Evolutionary conservation across 37 sponge, comb jelly and placozoan genomes (phyloP).

Genomic region (Dysidea cf. avara): DNA sequence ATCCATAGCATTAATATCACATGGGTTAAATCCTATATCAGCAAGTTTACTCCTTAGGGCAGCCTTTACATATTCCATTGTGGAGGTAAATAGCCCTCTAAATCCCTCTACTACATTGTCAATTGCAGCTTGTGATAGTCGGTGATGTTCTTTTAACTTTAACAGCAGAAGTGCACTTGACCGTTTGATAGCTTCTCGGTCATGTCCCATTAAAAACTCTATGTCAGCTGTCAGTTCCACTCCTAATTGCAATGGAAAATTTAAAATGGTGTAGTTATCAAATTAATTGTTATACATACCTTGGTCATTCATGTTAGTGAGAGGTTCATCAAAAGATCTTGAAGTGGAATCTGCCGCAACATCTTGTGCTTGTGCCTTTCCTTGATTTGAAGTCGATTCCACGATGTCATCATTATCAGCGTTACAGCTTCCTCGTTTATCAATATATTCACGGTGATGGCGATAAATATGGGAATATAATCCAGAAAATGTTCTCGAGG

Average conservation of each 20-base stretch:
- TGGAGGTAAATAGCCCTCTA: constrained; percentile 2
- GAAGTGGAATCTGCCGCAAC: too few species aligned
- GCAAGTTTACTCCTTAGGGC: constrained; percentile 8
- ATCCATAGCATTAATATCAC: background rate
- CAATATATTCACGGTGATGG: background rate
- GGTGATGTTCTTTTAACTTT: constrained; percentile 22
- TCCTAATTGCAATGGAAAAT: too few species aligned
- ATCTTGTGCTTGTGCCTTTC: too few species aligned
- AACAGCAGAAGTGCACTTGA: constrained; percentile 25
- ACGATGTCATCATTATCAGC: too few species aligned
- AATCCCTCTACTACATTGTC: constrained; percentile 28
- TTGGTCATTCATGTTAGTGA: too few species aligned
- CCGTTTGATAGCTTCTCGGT: background rate
- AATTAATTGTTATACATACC: too few species aligned
- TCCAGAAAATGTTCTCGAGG: constrained; percentile 2
- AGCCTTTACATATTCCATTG: constrained; percentile 6
- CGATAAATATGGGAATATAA: constrained; percentile 18
- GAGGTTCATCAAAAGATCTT: too few species aligned
- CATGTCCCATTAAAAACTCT: background rate
- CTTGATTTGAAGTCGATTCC: too few species aligned
- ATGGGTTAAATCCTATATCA: constrained; percentile 2
- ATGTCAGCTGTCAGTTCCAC: background rate
- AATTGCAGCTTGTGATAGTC: constrained; percentile 25
- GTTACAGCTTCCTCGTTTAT: background rate
- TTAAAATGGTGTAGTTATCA: too few species aligned